A percentile compares a stretch with the other conserved stretches of the same genome.
Conservation (phyloP, 2,797 vertebrate genomes). For the Esox masquinongy region DNA sequence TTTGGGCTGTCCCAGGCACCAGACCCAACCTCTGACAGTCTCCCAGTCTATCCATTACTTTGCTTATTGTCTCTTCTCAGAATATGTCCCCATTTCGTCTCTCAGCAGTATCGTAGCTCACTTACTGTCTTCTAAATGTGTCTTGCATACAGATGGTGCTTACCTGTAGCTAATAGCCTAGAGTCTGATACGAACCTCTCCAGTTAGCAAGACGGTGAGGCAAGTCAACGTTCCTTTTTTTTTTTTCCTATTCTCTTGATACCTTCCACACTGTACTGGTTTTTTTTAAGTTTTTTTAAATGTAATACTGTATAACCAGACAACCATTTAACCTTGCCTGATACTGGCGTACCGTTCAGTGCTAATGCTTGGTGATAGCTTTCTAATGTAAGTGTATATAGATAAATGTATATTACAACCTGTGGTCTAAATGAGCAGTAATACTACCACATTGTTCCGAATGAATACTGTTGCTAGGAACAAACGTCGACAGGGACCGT, state of each 20-base stretch:
- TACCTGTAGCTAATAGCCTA: constrained; percentile 17
- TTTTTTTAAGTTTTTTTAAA: constrained; percentile 23
- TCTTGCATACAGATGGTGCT: constrained; percentile 37
- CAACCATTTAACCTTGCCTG: constrained; percentile 32
- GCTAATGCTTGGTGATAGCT: constrained; percentile 52
- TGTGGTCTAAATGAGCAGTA: constrained; percentile 43
- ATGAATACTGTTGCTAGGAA: constrained; percentile 38
- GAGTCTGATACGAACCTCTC: not conserved
- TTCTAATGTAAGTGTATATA: constrained; percentile 53
- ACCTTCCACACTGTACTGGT: constrained; percentile 34
- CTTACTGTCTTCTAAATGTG: not conserved
- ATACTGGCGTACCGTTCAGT: constrained; percentile 51
- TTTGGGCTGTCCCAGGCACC: not conserved
- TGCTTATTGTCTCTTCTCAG: not conserved
- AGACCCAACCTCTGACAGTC: not conserved
- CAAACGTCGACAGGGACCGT: constrained; percentile 40
- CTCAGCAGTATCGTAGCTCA: not conserved
- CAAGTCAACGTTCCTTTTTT: too few relatives aligned
- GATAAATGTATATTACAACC: constrained; percentile 56
- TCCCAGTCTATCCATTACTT: not conserved
- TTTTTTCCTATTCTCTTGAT: not conserved
- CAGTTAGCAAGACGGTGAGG: too few relatives aligned
- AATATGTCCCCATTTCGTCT: not conserved
- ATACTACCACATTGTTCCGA: constrained; percentile 33
- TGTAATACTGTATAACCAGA: constrained; percentile 36